Evolutionary conservation across 2,888 invertebrate species (phyloP), one percentile per base, ranked within the genome.

Genomic region (Peribatodes rhomboidaria): DNA sequence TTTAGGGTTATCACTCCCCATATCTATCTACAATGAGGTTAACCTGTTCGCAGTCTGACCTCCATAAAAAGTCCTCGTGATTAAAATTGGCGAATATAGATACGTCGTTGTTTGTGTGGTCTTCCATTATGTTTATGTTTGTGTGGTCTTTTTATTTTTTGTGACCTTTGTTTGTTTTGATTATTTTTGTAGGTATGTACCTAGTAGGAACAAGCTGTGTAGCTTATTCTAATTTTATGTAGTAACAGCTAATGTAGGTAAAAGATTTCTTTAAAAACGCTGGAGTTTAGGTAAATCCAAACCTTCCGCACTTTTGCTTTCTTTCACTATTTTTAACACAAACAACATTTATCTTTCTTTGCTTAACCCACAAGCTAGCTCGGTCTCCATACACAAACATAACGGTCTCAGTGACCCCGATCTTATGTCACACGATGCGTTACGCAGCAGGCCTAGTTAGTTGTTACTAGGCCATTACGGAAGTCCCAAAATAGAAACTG

Each of bases 1-100:
- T 69, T 74, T 61, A 69, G 73, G 75, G 75, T 72, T 74, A 72
- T 77, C 72, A 61, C 61, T 33, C 58, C 33, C 60, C 71, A 69
- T 67, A 71, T 72, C 54, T 49, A 70, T 72, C 55, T 60, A 60
- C 61, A 60, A 53, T 71, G 73, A 70, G 76, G 73, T 76, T 76
- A 75, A 74, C 73, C 73, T 68, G 69, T 68, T 71, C 65, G 71
- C 58, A 61, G 67, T 39, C 59, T 54, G 55, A 63, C 58, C 60
- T 56, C 59, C 22, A 11, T 27, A n/a, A 58, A 63, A 62, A 44
- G 39, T 35, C 31, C n/a, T 35, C 16, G 37, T 37, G 56, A 52
- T 62, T 62, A 56, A 50, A 56, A 49, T 57, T 53, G 20, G 22
- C 16, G n/a, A 39, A 1, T 33, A 53, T 13, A 6, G 3, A 13